These are phyloP conservation scores for Chloroceryle aenea DNA, from an alignment of 2,113 vertebrate species.

Conservation along the genomic window DNA sequence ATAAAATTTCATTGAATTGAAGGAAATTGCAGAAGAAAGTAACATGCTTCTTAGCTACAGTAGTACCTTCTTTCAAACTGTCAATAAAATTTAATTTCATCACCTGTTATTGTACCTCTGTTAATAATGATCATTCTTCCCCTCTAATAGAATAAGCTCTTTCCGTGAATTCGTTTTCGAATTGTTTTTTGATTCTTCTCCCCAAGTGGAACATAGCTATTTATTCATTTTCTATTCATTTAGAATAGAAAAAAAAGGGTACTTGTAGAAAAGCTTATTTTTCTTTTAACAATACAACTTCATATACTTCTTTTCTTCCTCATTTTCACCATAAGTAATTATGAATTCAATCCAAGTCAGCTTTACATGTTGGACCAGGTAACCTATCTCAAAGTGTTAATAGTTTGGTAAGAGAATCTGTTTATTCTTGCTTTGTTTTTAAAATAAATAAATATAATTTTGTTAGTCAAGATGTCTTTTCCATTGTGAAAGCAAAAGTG, in stretches of 20 bases:
- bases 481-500: background rate
- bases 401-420: background rate
- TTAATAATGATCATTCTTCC: background rate
- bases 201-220: background rate
- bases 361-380: fast-evolving
- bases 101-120: fast-evolving
- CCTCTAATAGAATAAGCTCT: background rate
- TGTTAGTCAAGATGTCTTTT: background rate
- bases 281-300: background rate
- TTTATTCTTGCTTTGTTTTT: background rate
- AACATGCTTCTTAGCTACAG: background rate
- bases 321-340: background rate
- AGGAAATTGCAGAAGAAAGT: background rate
- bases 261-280: background rate
- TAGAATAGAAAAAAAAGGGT: background rate
- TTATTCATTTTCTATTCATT: background rate
- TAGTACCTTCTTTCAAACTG: background rate
- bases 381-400: background rate
- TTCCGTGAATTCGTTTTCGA: background rate
- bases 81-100: background rate
- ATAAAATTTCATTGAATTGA: background rate
- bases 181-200: background rate
- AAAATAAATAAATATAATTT: background rate
- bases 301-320: background rate
- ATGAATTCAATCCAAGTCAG: background rate